Conservation (phyloP, 2,113 vertebrate genomes). For the Dissostichus mawsoni region DNA sequence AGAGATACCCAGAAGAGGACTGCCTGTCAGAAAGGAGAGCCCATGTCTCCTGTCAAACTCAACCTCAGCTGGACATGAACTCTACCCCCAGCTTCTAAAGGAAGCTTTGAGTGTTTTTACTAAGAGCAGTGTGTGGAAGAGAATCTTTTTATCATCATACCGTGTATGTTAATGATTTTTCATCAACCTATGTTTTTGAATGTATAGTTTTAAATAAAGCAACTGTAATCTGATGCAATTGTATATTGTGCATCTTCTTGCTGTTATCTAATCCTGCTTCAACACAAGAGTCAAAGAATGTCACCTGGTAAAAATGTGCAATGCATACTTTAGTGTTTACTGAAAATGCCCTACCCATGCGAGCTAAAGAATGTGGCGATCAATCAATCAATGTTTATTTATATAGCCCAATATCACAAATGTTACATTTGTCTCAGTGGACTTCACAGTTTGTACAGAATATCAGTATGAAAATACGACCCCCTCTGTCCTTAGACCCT, state of each 20-base stretch:
- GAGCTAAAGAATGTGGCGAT: slow-evolving; percentile 29
- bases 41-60: slow-evolving; percentile 88
- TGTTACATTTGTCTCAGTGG: no score
- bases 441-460: no score
- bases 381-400: no score
- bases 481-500: no score
- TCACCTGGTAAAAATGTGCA: slow-evolving; percentile 27
- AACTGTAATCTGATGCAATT: not conserved
- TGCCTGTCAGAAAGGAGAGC: slow-evolving; percentile 81
- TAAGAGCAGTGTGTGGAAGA: not conserved
- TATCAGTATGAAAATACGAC: no score
- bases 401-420: no score
- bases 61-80: slow-evolving; percentile 83
- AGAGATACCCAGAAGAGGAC: slow-evolving; percentile 86
- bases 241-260: not conserved
- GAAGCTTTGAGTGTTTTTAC: not conserved
- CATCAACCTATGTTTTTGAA: slow-evolving; percentile 24
- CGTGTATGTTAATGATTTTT: slow-evolving; percentile 66
- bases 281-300: slow-evolving; percentile 19
- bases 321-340: slow-evolving; percentile 38
- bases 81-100: slow-evolving; percentile 63
- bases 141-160: slow-evolving; percentile 65
- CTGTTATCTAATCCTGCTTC: not conserved
- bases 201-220: slow-evolving; percentile 65
- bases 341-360: slow-evolving; percentile 23